phyloP scores from a whole-genome alignment of 2,888 invertebrate species.

The Drosophila sordidapex region DNA sequence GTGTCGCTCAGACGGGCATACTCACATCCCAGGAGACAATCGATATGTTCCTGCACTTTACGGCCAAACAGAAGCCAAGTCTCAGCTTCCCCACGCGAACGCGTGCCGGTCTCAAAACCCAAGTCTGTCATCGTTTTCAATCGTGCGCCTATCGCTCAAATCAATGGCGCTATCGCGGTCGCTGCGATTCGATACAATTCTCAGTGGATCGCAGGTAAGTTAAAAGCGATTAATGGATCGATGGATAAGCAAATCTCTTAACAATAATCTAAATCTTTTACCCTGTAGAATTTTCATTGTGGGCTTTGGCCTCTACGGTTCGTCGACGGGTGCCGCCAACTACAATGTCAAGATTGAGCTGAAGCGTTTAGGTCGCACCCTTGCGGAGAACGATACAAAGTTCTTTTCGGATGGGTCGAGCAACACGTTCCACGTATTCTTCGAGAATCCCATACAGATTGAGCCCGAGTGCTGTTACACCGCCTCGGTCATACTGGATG shows the following conservation, averaged over 20 bases:
- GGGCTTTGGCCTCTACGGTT: constrained; percentile 97
- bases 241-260: neutral
- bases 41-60: constrained; percentile 97
- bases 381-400: constrained; percentile 96
- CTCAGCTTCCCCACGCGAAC: constrained; percentile 93
- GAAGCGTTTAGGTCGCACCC: constrained; percentile 93
- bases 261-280: neutral
- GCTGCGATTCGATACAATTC: constrained; percentile 98
- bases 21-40: constrained; percentile 96
- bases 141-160: constrained; percentile 98
- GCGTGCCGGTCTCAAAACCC: constrained; percentile 94
- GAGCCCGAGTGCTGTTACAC: constrained; percentile 98
- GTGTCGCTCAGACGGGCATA: constrained; percentile 96
- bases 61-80: constrained; percentile 93
- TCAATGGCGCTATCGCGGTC: constrained; percentile 98
- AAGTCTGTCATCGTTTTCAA: constrained; percentile 97
- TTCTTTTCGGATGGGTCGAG: constrained; percentile 99
- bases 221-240: neutral
- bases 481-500: constrained; percentile 97
- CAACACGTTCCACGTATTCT: constrained; percentile 96
- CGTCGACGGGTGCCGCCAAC: constrained; percentile 97
- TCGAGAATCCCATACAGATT: constrained; percentile 92
- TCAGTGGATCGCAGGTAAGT: constrained; percentile 92
- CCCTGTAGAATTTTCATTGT: constrained; percentile 93
- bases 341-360: constrained; percentile 97